Evolutionary conservation across 2,888 invertebrate genomes (phyloP), one percentile per base, ranked within the genome.

Genomic region (Seira musarum): DNA sequence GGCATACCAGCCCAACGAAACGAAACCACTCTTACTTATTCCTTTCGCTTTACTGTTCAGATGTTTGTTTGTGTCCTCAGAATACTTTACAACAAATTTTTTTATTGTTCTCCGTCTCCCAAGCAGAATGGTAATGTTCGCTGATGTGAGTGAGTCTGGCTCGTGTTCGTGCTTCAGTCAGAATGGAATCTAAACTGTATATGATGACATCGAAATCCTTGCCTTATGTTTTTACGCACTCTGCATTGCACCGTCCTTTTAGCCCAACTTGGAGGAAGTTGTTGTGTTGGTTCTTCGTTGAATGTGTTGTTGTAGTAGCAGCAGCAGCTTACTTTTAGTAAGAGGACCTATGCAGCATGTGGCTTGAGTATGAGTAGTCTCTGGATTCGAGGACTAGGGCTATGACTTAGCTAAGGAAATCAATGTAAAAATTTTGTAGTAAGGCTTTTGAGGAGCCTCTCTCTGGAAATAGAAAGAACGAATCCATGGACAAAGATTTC

Each of bases 131-230:
- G 3, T 49, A 49, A 49, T 49, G 49, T 49, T 49, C 49, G 17
- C 49, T 49, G 49, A 49, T 49, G 49, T 49, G 49, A 49, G 49
- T 49, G 49, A 49, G 49, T 49, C 3, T 63, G 25, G 68, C 75
- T 76, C 76, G 21, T 53, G 64, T 76, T 30, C 70, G 76, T 76
- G 76, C 49, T 69, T 69, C 76, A 75, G 68, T 61, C 68, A 61
- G 46, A 76, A 40, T 63, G 76, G 69, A 64, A 70, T 17, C 63
- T 64, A 30, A 76, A 76, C 76, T 76, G 76, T 76, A 64, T 76
- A 69, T 70, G 76, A 64, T 76, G 76, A 69, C 76, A 76, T 69
- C 19, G 46, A 70, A 76, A 69, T 76, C 74, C 61, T 60, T 67
- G 67, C 74, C 74, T 74, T 74, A 67, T 65, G 35, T 57, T 67